These are phyloP conservation scores for Melanogrammus aeglefinus DNA, from an alignment of 2,797 vertebrate species.

Conservation along the genomic window DNA sequence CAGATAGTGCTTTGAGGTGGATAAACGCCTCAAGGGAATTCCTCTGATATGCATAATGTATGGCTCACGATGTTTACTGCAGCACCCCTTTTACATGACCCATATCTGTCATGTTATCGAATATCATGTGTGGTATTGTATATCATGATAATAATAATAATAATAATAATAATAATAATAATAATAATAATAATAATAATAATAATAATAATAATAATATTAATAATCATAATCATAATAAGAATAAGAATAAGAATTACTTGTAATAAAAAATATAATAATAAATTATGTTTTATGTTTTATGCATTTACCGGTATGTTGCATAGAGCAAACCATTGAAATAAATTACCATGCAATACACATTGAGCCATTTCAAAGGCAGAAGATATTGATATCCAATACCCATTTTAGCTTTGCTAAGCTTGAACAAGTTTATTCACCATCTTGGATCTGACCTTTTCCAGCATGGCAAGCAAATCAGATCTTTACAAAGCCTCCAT, in stretches of 20 bases:
- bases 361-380: no score
- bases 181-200: background rate
- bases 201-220: background rate
- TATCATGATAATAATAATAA: constrained; percentile 21
- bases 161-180: constrained; percentile 11
- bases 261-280: background rate
- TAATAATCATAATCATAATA: background rate
- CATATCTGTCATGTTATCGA: background rate
- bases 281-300: background rate
- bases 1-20: constrained; percentile 58
- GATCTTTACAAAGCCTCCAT: constrained; percentile 35
- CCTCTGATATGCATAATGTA: constrained; percentile 58
- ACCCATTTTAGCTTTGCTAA: background rate
- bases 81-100: constrained; percentile 26
- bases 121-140: constrained; percentile 24
- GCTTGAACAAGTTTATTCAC: background rate
- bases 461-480: constrained; percentile 54
- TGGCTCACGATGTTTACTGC: constrained; percentile 28
- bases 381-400: background rate
- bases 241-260: constrained; percentile 14
- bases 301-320: no score
- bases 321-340: no score
- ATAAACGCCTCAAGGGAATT: constrained; percentile 58
- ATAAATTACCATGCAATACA: no score
- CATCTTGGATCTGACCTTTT: constrained; percentile 69